phyloP scores from a whole-genome alignment of 2,113 vertebrate genomes.

The Sitta europaea region DNA sequence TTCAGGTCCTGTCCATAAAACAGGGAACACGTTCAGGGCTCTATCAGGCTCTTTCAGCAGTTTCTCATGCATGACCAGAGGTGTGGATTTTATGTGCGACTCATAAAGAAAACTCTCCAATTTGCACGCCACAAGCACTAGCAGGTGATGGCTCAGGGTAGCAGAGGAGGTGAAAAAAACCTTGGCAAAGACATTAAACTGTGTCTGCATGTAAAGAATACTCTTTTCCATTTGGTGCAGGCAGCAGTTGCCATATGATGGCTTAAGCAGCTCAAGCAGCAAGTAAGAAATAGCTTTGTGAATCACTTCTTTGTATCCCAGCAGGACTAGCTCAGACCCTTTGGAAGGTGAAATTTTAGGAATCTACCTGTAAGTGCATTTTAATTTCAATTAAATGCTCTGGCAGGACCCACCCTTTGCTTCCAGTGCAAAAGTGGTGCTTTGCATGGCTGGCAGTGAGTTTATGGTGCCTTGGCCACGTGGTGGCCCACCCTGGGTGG shows the following conservation, averaged over 20 bases:
- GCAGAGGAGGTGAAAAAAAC: constrained; percentile 38
- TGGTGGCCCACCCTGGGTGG: not conserved
- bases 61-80: constrained; percentile 65
- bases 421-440: not conserved
- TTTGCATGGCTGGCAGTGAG: not conserved
- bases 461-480: not conserved
- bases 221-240: not conserved
- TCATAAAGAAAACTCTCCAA: constrained; percentile 60
- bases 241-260: not conserved
- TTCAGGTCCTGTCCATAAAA: constrained; percentile 34
- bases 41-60: constrained; percentile 34
- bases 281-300: not conserved
- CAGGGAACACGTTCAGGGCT: constrained; percentile 31
- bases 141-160: constrained; percentile 55
- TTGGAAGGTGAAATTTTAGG: not conserved
- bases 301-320: not conserved
- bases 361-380: not conserved
- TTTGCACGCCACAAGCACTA: constrained; percentile 39
- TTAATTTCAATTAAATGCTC: not conserved
- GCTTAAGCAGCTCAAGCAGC: constrained; percentile 6
- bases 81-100: constrained; percentile 70
- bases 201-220: not conserved
- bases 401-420: not conserved
- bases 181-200: constrained; percentile 48
- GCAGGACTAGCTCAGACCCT: not conserved